Evolutionary conservation across 1,140 invertebrate genomes (phyloP).

Genomic region (Stratiolaelaps scimitus): DNA sequence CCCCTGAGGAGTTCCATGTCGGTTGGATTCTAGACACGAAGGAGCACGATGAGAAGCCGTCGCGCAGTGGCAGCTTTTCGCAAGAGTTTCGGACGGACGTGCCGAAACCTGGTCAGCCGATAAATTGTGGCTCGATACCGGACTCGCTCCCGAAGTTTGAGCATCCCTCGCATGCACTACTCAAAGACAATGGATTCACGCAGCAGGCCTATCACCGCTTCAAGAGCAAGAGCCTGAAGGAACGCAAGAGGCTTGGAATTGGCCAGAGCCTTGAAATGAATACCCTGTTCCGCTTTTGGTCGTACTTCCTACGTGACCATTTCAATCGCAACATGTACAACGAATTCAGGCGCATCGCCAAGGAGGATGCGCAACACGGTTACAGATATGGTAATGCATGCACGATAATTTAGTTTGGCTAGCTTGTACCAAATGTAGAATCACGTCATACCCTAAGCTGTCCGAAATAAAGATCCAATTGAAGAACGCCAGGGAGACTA

Average conservation of each 20-base stretch:
- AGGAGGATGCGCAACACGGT: conserved; percentile 78
- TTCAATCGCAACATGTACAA: conserved; percentile 98
- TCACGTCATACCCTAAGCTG: too few relatives aligned
- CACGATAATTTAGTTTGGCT: too few relatives aligned
- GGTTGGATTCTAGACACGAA: conserved; percentile 90
- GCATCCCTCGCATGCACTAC: conserved; percentile 83
- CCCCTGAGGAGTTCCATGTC: conserved; percentile 86
- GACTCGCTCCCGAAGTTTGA: conserved; percentile 78
- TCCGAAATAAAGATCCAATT: too few relatives aligned
- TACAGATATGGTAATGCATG: conserved; percentile 55
- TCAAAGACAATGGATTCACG: conserved; percentile 95
- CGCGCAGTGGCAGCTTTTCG: conserved; percentile 46
- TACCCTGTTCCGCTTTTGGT: conserved; percentile 96
- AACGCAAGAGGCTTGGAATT: conserved; percentile 75
- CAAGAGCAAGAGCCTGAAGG: conserved; percentile 79
- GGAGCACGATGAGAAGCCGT: conserved; percentile 62
- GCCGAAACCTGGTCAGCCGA: conserved; percentile 29
- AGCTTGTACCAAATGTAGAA: too few relatives aligned
- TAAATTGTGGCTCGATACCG: conserved; percentile 44
- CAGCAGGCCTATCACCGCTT: conserved; percentile 94
- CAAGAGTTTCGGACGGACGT: conserved; percentile 35
- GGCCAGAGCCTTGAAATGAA: conserved; percentile 94
- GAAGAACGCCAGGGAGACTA: too few relatives aligned
- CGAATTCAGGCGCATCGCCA: conserved; percentile 76
- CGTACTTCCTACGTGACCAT: conserved; percentile 94